Conservation (phyloP, 2,888 invertebrate species). For the Anodontia alba region DNA sequence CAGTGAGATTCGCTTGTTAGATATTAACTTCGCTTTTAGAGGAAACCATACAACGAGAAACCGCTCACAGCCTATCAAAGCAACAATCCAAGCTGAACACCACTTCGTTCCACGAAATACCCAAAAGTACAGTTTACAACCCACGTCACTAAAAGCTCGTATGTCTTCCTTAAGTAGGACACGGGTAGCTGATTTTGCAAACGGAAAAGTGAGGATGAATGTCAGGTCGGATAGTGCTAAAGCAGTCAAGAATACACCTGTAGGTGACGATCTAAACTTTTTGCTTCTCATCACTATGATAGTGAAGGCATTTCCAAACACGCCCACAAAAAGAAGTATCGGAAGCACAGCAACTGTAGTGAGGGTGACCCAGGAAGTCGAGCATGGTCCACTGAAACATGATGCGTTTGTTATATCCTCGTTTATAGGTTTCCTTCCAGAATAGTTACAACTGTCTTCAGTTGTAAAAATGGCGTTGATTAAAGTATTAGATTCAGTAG, state of each 20-base stretch:
- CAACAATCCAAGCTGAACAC: slow-evolving; percentile 66
- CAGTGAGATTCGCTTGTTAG: slow-evolving; percentile 41
- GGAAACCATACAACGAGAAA: slow-evolving; percentile 68
- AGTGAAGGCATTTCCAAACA: slow-evolving; percentile 58
- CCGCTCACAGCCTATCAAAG: slow-evolving; percentile 63
- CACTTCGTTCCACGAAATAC: slow-evolving; percentile 61
- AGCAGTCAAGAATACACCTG: slow-evolving; percentile 56
- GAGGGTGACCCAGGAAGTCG: neutral
- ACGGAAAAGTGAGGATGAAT: slow-evolving; percentile 57
- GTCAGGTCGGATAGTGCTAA: slow-evolving; percentile 63
- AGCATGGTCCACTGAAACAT: too few relatives aligned
- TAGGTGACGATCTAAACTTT: slow-evolving; percentile 45
- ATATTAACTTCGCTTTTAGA: slow-evolving; percentile 50
- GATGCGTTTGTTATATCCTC: too few relatives aligned
- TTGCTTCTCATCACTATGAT: slow-evolving; percentile 53
- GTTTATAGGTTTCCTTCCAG: too few relatives aligned
- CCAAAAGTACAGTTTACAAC: slow-evolving; percentile 66
- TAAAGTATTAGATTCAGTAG: too few relatives aligned
- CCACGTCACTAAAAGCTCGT: slow-evolving; percentile 51
- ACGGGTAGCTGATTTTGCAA: slow-evolving; percentile 59
- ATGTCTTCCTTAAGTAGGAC: slow-evolving; percentile 54
- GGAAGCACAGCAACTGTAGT: slow-evolving; percentile 23
- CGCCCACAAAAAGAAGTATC: slow-evolving; percentile 50
- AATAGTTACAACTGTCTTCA: too few relatives aligned
- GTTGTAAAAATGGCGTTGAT: too few relatives aligned